phyloP scores from a whole-genome alignment of 2,797 vertebrate genomes.

The Pipistrellus pipistrellus region DNA sequence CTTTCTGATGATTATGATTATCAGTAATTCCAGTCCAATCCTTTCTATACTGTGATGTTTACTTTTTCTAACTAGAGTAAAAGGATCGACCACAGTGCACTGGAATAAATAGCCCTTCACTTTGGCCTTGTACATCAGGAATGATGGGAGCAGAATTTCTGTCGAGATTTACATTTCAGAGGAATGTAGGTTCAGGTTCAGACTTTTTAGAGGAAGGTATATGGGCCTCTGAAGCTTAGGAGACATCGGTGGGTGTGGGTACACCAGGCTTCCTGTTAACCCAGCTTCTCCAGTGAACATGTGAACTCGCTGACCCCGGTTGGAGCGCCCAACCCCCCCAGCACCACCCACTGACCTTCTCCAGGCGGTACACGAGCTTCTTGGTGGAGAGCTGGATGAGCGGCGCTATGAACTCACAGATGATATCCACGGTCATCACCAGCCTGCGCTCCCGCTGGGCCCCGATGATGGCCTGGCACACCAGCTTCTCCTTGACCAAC shows the following conservation, averaged over 20 bases:
- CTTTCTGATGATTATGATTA: constrained; percentile 37
- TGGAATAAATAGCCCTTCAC: not conserved
- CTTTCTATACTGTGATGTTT: not conserved
- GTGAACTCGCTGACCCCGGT: not conserved
- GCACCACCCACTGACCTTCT: constrained; percentile 89
- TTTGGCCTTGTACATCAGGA: not conserved
- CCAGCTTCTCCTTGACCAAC: constrained; percentile 91
- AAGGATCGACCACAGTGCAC: not conserved
- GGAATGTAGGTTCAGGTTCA: constrained; percentile 2
- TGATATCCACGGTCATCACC: constrained; percentile 91
- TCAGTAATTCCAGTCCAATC: not conserved
- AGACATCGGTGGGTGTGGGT: not conserved
- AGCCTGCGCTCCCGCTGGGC: constrained; percentile 80
- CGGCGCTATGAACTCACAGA: constrained; percentile 92
- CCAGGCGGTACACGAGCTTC: constrained; percentile 90
- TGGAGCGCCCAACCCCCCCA: accelerated
- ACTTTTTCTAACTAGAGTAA: not conserved
- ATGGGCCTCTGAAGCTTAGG: constrained; percentile 7
- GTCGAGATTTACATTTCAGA: constrained; percentile 40
- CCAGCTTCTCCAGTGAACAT: not conserved
- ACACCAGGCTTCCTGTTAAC: not conserved
- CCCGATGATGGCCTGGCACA: constrained; percentile 91
- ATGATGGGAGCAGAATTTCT: constrained; percentile 49
- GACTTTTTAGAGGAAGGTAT: constrained; percentile 35
- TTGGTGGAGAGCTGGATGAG: constrained; percentile 90